Evolutionary conservation across 2,888 invertebrate species (phyloP).

Genomic region (Philonicus albiceps): DNA sequence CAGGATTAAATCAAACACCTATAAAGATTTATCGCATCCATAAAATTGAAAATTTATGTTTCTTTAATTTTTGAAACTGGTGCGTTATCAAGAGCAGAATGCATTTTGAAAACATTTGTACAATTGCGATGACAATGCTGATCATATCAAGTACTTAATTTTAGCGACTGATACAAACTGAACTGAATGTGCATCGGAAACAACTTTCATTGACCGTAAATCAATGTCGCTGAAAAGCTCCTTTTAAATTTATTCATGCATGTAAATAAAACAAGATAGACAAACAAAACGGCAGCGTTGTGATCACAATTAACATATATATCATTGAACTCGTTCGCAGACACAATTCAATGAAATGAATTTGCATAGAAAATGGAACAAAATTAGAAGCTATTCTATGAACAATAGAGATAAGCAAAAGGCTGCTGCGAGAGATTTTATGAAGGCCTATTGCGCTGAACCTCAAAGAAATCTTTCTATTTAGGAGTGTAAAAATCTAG

Average conservation of each 20-base stretch:
- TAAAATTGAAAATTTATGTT: neutral
- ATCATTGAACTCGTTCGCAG: slow-evolving; percentile 19
- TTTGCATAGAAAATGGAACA: slow-evolving; percentile 14
- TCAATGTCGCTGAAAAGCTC: slow-evolving; percentile 11
- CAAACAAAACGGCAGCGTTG: neutral
- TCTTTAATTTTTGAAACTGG: neutral
- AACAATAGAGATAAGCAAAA: neutral
- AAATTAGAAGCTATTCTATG: neutral
- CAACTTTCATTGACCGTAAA: slow-evolving; percentile 35
- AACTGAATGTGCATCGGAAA: slow-evolving; percentile 1
- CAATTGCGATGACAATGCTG: neutral
- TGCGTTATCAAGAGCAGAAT: neutral
- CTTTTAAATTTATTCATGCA: slow-evolving; percentile 30
- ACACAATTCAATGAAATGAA: neutral
- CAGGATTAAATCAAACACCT: neutral
- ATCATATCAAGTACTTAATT: slow-evolving; percentile 12
- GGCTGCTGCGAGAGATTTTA: neutral
- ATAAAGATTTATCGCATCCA: neutral
- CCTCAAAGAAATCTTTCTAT: neutral
- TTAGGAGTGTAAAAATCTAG: neutral
- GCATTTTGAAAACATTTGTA: neutral
- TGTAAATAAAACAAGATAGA: neutral
- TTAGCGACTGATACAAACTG: slow-evolving; percentile 8
- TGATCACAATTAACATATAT: slow-evolving; percentile 12
- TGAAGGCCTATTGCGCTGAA: neutral